Evolutionary conservation across 2,888 invertebrate species (phyloP).

Genomic region (Dasysyrphus albostriatus): DNA sequence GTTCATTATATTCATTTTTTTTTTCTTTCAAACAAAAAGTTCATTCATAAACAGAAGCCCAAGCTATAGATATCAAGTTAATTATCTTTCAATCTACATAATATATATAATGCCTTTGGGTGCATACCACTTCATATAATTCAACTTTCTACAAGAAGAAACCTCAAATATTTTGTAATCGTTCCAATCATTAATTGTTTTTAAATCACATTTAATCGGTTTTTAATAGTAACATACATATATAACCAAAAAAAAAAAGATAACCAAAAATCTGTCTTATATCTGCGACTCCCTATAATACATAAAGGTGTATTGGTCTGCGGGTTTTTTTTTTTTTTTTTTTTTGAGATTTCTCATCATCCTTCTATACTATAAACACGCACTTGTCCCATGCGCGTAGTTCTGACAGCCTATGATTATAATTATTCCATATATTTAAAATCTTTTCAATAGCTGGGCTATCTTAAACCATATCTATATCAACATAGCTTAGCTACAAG

Average conservation of each 20-base stretch:
- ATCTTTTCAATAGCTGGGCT: conserved; percentile 41
- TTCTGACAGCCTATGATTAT: conserved; percentile 74
- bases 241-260: conserved; percentile 48
- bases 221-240: conserved; percentile 75
- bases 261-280: background rate
- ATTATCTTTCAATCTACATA: conserved; percentile 49
- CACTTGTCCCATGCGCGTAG: conserved; percentile 74
- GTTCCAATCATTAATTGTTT: conserved; percentile 70
- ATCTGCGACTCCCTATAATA: background rate
- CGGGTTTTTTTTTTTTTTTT: no score
- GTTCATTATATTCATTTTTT: conserved; percentile 21
- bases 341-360: conserved; percentile 38
- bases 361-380: conserved; percentile 54
- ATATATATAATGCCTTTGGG: conserved; percentile 40
- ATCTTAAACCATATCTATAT: conserved; percentile 35
- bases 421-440: conserved; percentile 68
- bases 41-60: conserved; percentile 71
- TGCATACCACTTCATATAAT: conserved; percentile 67
- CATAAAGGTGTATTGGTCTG: background rate
- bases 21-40: conserved; percentile 30
- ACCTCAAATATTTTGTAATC: conserved; percentile 70
- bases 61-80: conserved; percentile 61
- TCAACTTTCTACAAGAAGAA: conserved; percentile 64
- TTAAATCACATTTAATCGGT: conserved; percentile 76
- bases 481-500: conserved; percentile 31